Evolutionary conservation across 2,113 vertebrate genomes (phyloP).

Genomic region (Elephas maximus): DNA sequence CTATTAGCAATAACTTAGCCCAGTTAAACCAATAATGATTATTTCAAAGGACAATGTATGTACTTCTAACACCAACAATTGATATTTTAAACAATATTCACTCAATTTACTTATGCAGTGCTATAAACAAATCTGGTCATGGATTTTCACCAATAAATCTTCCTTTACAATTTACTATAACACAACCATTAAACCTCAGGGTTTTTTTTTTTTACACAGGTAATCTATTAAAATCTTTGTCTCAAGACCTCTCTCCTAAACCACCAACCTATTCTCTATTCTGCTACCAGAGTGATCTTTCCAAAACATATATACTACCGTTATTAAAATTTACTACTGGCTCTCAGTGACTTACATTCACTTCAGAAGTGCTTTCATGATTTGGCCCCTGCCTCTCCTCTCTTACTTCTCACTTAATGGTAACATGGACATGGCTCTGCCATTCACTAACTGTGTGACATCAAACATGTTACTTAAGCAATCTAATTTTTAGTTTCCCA

Average conservation of each 20-base stretch:
- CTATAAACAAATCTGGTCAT: not conserved
- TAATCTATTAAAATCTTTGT: conserved; percentile 21
- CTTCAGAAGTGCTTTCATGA: not conserved
- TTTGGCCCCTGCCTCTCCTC: not conserved
- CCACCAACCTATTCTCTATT: not conserved
- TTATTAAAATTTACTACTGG: not conserved
- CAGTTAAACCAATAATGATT: conserved; percentile 10
- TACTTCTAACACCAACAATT: conserved; percentile 24
- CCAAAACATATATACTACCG: not conserved
- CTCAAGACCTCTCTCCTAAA: not conserved
- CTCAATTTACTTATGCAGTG: not conserved
- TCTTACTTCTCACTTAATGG: not conserved
- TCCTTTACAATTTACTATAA: conserved; percentile 34
- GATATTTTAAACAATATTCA: conserved; percentile 28
- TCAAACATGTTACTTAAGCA: not conserved
- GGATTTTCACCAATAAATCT: conserved; percentile 9
- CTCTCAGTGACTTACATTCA: not conserved
- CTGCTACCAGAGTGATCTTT: conserved; percentile 24
- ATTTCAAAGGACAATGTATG: not conserved
- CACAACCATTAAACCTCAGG: conserved; percentile 5
- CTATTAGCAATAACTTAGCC: not conserved
- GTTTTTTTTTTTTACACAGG: not conserved
- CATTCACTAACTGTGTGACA: not conserved
- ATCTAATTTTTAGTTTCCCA: conserved; percentile 40
- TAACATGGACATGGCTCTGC: not conserved